These are phyloP conservation scores for Caenorhabditis drosophilae DNA, from an alignment of 2,888 invertebrate species.

Conservation along the genomic window DNA sequence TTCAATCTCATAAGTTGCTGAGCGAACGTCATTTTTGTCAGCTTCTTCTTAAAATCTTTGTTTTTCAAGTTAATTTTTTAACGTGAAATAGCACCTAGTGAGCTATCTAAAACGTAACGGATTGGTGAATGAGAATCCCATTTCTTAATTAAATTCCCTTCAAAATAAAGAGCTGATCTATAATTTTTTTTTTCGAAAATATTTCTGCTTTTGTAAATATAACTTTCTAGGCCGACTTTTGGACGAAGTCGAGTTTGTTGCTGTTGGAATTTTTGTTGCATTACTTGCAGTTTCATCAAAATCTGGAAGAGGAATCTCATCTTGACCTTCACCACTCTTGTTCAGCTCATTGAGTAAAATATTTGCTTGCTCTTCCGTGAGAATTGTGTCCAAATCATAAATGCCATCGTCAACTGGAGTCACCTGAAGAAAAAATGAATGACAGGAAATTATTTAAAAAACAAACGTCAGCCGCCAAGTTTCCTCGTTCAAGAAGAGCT, in stretches of 20 bases:
- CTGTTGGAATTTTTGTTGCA: slow-evolving; percentile 8
- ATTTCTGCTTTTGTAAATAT: too few relatives aligned
- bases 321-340: slow-evolving; percentile 46
- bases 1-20: slow-evolving; percentile 60
- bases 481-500: slow-evolving; percentile 63
- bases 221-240: slow-evolving; percentile 13
- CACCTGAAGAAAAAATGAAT: slow-evolving; percentile 40
- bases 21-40: slow-evolving; percentile 57
- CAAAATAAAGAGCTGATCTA: slow-evolving; percentile 54
- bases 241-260: not conserved
- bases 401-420: slow-evolving; percentile 64
- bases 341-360: slow-evolving; percentile 61
- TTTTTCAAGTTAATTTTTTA: not conserved
- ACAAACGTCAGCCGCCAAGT: slow-evolving; percentile 38
- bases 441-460: not conserved
- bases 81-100: slow-evolving; percentile 41
- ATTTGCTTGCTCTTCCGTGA: slow-evolving; percentile 65
- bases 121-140: slow-evolving; percentile 62
- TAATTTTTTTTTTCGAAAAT: too few relatives aligned
- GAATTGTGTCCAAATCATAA: slow-evolving; percentile 63
- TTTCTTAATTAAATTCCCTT: slow-evolving; percentile 51
- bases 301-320: slow-evolving; percentile 37
- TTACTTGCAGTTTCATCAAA: slow-evolving; percentile 8
- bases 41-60: slow-evolving; percentile 40
- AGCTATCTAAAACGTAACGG: slow-evolving; percentile 57